Evolutionary conservation across 2,797 vertebrate species (phyloP).

Genomic region (Scolopax rusticola): DNA sequence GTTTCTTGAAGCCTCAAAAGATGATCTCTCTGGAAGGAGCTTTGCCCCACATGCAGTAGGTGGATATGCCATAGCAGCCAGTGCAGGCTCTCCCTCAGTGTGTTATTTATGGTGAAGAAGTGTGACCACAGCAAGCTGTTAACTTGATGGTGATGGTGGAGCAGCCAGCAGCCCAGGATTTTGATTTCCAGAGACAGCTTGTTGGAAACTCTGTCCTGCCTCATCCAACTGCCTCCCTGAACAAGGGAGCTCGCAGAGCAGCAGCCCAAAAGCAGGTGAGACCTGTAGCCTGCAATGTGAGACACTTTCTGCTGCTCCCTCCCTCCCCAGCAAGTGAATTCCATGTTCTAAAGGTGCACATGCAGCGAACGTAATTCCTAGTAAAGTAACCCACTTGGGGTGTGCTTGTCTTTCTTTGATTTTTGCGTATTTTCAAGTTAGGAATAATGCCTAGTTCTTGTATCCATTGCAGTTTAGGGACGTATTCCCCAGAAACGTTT

Average conservation of each 20-base stretch:
- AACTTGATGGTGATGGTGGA: not conserved
- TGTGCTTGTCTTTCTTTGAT: not conserved
- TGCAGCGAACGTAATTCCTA: not conserved
- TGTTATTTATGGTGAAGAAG: not conserved
- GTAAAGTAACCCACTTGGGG: not conserved
- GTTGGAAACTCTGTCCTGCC: not conserved
- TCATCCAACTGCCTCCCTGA: not conserved
- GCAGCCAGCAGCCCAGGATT: not conserved
- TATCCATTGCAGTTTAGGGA: not conserved
- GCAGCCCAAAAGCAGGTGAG: not conserved
- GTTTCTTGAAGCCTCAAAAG: not conserved
- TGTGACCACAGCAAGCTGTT: not conserved
- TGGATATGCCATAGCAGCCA: not conserved
- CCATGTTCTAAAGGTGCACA: not conserved
- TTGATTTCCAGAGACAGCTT: not conserved
- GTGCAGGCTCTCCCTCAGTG: not conserved
- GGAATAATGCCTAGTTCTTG: not conserved
- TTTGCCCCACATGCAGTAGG: accelerated
- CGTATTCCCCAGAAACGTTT: not conserved
- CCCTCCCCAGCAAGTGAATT: not conserved
- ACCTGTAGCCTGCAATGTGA: not conserved
- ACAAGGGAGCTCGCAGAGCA: not conserved
- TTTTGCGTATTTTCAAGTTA: not conserved
- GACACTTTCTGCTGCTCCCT: not conserved
- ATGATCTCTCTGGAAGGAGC: not conserved